phyloP scores from a whole-genome alignment of 2,888 invertebrate species.

The Diaphora mendica region DNA sequence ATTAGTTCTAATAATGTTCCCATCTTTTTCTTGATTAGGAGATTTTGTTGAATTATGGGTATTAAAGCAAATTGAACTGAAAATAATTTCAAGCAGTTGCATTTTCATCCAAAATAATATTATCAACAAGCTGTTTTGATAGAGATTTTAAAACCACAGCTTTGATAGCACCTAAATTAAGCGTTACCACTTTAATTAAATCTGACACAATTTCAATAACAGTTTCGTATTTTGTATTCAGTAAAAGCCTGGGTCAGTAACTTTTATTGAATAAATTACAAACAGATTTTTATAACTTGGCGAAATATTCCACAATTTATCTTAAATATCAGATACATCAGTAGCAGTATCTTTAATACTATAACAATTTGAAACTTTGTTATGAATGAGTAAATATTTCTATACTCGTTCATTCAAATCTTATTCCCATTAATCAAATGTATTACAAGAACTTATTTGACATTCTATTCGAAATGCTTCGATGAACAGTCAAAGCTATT shows the following conservation, averaged over 20 bases:
- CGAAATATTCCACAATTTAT: background rate
- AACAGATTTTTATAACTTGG: background rate
- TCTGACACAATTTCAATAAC: conserved; percentile 12
- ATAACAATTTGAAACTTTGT: conserved; percentile 12
- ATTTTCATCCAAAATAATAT: background rate
- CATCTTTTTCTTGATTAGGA: background rate
- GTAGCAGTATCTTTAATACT: background rate
- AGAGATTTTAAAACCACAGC: conserved; percentile 33
- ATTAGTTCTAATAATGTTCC: background rate
- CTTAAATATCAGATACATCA: background rate
- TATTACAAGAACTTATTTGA: conserved; percentile 44
- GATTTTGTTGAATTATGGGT: background rate
- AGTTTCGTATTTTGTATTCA: conserved; percentile 7
- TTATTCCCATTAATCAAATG: conserved; percentile 31
- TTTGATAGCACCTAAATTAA: conserved; percentile 22
- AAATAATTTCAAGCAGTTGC: conserved; percentile 25
- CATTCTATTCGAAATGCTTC: conserved; percentile 42
- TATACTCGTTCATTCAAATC: conserved; percentile 23
- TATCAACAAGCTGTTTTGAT: conserved; percentile 21
- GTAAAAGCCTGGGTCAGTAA: background rate
- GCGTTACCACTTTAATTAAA: conserved; percentile 32
- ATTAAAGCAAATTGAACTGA: background rate
- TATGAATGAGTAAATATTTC: conserved; percentile 13
- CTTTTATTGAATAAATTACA: background rate
- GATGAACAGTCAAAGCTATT: conserved; percentile 35